Base-by-base conservation (phyloP, 2,797 vertebrate species). In the Luscinia megarhynchos region DNA sequence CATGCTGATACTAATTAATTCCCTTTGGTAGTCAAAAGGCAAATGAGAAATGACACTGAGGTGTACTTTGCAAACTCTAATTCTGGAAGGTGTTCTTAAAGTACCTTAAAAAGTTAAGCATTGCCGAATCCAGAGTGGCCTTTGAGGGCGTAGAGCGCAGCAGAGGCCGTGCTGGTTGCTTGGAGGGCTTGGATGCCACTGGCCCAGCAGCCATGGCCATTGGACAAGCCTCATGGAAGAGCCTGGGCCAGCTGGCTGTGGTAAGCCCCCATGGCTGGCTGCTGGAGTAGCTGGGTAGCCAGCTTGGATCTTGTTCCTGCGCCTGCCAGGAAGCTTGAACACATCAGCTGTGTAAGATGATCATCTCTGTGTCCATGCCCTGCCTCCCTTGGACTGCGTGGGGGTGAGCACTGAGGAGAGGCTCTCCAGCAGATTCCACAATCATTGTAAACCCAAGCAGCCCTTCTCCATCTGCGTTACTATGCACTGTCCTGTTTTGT, bases 231-330 rank as follows among this genome's bases (percentile, higher is more conserved):
- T 55, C 48, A 5, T 6, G 26, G 11, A 75, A 29, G 40, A 58
- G 45, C 21, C 27, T 15, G 24, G 16, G 4, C 24, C 58, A 81
- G 20, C 2, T 1, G 9, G 13, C 73, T 11, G 5, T 23, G 15
- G 24, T 23, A 8, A 89, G 26, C 10, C 9, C 45, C 7, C 4
- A 2, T 2, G 45, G 23, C 11, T 46, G 51, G n/a, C 74, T 72
- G 41, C 67, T 32, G 24, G 1, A 21, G 32, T 84, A 51, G 17
- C 10, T 0, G 1, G 15, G 27, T 20, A 79, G 18, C 23, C 62
- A 30, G 10, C 26, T 36, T 43, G 12, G 70, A 48, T 48, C 0
- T 1, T 29, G 4, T 21, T 73, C n/a, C 40, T 0, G 0, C 0
- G 3, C 5, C 46, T 62, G 18, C 38, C 36, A n/a, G 48, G 36